These are phyloP conservation scores for Drosophila pectinifera DNA, from an alignment of 1,140 invertebrate genomes.

Conservation along the genomic window DNA sequence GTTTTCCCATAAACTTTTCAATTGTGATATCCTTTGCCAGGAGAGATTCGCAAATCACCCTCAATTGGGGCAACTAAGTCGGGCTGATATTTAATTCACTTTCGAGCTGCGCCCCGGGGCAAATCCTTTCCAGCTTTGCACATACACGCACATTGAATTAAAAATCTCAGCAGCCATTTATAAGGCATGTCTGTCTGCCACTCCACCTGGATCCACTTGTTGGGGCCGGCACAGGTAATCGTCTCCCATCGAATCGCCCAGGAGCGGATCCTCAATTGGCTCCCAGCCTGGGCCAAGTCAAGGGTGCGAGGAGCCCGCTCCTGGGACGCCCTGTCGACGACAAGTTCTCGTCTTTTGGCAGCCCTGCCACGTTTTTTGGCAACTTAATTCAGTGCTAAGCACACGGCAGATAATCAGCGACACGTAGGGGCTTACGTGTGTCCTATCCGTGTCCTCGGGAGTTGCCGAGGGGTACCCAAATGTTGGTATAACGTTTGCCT, in stretches of 20 bases:
- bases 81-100: conserved; percentile 32
- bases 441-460: conserved; percentile 23
- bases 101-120: conserved; percentile 2
- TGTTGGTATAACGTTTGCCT: conserved; percentile 20
- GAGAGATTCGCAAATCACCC: conserved; percentile 19
- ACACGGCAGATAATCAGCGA: conserved; percentile 71
- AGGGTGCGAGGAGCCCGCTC: conserved; percentile 13
- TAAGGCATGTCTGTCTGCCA: conserved; percentile 16
- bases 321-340: not conserved
- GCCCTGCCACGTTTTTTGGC: conserved; percentile 56
- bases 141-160: conserved; percentile 66
- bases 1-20: conserved; percentile 2
- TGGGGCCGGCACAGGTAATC: conserved; percentile 28
- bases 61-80: conserved; percentile 11
- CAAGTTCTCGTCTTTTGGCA: conserved; percentile 20
- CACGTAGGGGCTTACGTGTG: conserved; percentile 70
- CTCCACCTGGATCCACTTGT: conserved; percentile 57
- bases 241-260: conserved; percentile 19
- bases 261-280: conserved; percentile 10
- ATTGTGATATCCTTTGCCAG: not conserved
- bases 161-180: conserved; percentile 37
- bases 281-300: too few relatives aligned
- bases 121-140: conserved; percentile 43
- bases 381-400: conserved; percentile 73
- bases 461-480: not conserved